These are phyloP conservation scores for Grapholita molesta DNA, from an alignment of 1,140 invertebrate genomes.

Conservation along the genomic window DNA sequence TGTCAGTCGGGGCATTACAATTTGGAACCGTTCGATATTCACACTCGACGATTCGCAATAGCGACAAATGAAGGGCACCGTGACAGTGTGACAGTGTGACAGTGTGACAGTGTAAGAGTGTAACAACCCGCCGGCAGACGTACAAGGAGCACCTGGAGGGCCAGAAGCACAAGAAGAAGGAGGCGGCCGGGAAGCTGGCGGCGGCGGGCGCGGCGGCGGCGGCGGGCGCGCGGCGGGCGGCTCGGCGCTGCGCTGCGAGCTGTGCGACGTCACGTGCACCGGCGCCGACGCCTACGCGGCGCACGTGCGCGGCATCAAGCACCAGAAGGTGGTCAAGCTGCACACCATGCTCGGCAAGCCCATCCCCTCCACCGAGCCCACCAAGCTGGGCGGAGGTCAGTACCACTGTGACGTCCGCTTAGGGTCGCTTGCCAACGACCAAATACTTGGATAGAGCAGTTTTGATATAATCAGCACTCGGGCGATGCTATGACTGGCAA, in stretches of 20 bases:
- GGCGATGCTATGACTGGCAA: not conserved
- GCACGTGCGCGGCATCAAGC: conserved; percentile 97
- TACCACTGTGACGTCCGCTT: not conserved
- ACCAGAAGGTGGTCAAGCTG: conserved; percentile 97
- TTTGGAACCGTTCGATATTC: too few relatives aligned
- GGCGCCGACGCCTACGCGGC: conserved; percentile 98
- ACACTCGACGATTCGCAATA: too few relatives aligned
- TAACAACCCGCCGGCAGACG: conserved; percentile 85
- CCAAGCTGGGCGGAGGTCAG: conserved; percentile 81
- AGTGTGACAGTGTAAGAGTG: too few relatives aligned
- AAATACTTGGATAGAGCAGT: too few relatives aligned
- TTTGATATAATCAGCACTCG: not conserved
- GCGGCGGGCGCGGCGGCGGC: conserved; percentile 68
- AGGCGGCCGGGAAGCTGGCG: conserved; percentile 91
- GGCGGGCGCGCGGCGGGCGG: conserved; percentile 74
- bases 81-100: too few relatives aligned
- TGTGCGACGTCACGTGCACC: conserved; percentile 99
- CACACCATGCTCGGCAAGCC: conserved; percentile 98
- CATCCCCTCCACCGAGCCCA: conserved; percentile 97
- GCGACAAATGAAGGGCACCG: too few relatives aligned
- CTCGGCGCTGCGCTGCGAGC: conserved; percentile 89
- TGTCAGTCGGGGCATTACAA: too few relatives aligned
- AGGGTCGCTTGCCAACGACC: not conserved
- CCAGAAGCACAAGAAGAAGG: conserved; percentile 99
- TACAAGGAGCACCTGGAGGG: conserved; percentile 98